phyloP scores from a whole-genome alignment of 2,113 vertebrate species.

The Phalacrocorax pelagicus region DNA sequence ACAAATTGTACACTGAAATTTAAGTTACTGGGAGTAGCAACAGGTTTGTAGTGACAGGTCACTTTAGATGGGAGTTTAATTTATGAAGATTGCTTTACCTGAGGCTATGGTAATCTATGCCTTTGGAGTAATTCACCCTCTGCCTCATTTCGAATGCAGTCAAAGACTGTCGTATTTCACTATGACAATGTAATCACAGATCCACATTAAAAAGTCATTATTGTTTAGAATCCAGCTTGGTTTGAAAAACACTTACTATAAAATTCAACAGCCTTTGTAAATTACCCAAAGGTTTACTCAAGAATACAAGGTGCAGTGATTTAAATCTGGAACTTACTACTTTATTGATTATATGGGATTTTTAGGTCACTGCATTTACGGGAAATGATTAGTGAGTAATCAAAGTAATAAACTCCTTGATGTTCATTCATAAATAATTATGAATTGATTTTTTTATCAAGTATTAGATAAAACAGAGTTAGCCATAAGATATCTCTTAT shows the following conservation, averaged over 20 bases:
- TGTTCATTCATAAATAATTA: conserved; percentile 77
- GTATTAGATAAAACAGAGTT: conserved; percentile 1
- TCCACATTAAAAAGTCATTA: conserved; percentile 99
- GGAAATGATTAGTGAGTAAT: conserved; percentile 85
- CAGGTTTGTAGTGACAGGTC: conserved; percentile 82
- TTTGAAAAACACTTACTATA: conserved; percentile 96
- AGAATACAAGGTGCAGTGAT: conserved; percentile 86
- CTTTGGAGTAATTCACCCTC: conserved; percentile 87
- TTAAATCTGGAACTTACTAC: conserved; percentile 83
- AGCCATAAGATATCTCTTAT: background rate
- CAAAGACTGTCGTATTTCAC: conserved; percentile 92
- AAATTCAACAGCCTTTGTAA: conserved; percentile 92
- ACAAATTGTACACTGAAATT: conserved; percentile 71
- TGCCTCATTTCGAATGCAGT: conserved; percentile 88
- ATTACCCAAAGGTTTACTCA: conserved; percentile 92
- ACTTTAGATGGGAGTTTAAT: conserved; percentile 96
- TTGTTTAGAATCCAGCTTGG: conserved; percentile 98
- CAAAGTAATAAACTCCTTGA: conserved; percentile 75
- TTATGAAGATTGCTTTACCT: conserved; percentile 98
- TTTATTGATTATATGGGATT: conserved; percentile 83
- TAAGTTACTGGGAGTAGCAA: conserved; percentile 74
- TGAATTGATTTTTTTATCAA: conserved; percentile 57
- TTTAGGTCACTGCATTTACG: conserved; percentile 73
- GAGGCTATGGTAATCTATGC: conserved; percentile 83
- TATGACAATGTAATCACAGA: conserved; percentile 99